These are phyloP conservation scores for Mystacornis crossleyi DNA, from an alignment of 2,113 vertebrate genomes.

Conservation along the genomic window DNA sequence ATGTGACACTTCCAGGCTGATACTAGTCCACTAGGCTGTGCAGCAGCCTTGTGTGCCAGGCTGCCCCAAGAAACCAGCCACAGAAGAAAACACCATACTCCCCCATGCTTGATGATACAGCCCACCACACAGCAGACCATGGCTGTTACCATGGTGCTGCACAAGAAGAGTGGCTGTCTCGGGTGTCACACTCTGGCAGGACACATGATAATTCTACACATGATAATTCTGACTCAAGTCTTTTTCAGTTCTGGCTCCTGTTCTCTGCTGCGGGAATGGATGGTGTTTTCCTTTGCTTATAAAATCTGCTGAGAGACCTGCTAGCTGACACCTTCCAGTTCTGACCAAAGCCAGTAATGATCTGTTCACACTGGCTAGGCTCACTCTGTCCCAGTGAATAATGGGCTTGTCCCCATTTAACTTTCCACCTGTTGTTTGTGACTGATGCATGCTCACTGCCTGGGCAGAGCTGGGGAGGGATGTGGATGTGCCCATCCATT, in stretches of 20 bases:
- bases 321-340: slow-evolving; percentile 7
- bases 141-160: neutral
- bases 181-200: neutral
- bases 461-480: neutral
- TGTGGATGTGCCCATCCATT: neutral
- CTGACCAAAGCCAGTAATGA: neutral
- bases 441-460: rapidly evolving
- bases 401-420: neutral
- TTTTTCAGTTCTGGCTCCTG: neutral
- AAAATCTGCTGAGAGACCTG: neutral
- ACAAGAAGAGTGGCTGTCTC: neutral
- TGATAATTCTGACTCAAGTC: neutral
- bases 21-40: neutral
- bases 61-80: neutral
- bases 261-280: neutral
- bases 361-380: neutral
- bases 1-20: neutral
- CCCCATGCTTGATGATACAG: neutral
- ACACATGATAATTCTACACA: neutral
- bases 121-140: rapidly evolving
- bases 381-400: neutral
- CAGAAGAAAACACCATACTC: neutral
- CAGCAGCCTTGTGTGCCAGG: neutral
- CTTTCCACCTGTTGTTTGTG: neutral
- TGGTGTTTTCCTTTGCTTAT: neutral